Percentiles rank a stretch among this genome's conserved stretches.
These are phyloP conservation scores for Lipotes vexillifer DNA, from an alignment of 2,113 vertebrate species.

Conservation along the genomic window DNA sequence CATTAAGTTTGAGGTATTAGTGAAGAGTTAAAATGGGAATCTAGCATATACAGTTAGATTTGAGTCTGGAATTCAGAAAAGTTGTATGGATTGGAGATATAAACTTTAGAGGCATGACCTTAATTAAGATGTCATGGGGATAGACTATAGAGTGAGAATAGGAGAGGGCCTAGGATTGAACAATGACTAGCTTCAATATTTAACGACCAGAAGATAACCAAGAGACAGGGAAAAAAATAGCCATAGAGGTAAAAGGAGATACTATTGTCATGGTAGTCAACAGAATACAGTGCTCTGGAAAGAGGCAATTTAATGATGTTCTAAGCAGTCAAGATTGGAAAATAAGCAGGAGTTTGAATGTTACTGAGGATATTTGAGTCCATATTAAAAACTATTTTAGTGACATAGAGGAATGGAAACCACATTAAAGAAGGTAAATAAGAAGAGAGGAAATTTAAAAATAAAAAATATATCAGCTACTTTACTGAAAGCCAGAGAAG, in stretches of 20 bases:
- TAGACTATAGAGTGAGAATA: background rate
- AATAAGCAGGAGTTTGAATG: background rate
- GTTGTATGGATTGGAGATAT: background rate
- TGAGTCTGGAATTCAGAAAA: background rate
- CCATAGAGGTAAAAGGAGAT: background rate
- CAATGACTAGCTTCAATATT: background rate
- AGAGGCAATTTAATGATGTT: background rate
- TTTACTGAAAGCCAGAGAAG: background rate
- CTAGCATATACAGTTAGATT: background rate
- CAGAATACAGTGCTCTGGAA: background rate
- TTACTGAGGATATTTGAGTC: background rate
- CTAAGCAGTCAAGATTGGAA: background rate
- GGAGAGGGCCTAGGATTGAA: background rate
- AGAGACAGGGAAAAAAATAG: background rate
- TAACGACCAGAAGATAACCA: background rate
- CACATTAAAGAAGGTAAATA: background rate
- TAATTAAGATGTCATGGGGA: background rate
- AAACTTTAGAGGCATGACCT: background rate
- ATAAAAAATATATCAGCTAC: background rate
- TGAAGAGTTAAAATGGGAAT: background rate
- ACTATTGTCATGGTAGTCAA: background rate
- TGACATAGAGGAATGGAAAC: background rate
- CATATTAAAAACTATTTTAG: background rate
- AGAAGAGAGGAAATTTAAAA: background rate
- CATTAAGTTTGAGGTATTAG: background rate